Evolutionary conservation across 2,113 vertebrate genomes (phyloP), one percentile per base, ranked within the genome.

Genomic region (Vimba vimba): DNA sequence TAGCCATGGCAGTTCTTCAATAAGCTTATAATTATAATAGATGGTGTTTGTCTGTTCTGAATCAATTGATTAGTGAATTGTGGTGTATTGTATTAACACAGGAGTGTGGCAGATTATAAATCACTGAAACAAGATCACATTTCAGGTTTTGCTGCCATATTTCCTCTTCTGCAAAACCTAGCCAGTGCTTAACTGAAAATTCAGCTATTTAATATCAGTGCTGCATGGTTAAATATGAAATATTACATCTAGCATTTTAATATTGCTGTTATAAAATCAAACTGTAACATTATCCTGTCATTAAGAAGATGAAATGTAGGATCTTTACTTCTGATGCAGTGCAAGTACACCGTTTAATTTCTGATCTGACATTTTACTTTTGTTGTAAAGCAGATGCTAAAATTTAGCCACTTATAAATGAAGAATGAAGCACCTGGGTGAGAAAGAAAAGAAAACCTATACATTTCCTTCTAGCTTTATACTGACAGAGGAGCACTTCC

Each of bases 41-140:
- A 86, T 75, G 83, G 83, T 62, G 50, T 88, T 88, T 79, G 84
- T 83, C 59, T 75, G 19, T 47, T n/a, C 81, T 80, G 78, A 88
- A 84, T 86, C 60, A 77, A 81, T 79, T 82, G 68, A 86, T 64
- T 82, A 81, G 78, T 55, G 39, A 81, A 64, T 86, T 73, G 80
- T 71, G 80, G 64, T 12, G 12, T 81, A 73, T 74, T 75, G 17
- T 64, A 83, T 79, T 86, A 84, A 36, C 30, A 8, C 80, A 23
- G 19, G 45, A 55, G 30, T 33, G 68, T 47, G 60, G 79, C 79
- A 82, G 66, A 83, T 39, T 21, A 83, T 83, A 73, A 83, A 83
- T 83, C 50, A 83, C 50, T 17, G 47, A 74, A 83, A 83, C 82
- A 68, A 83, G 82, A 83, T 83, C 68, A 73, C 50, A 50, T 11